Conservation (phyloP, 2,888 invertebrate genomes). For the Beris morrisii region DNA sequence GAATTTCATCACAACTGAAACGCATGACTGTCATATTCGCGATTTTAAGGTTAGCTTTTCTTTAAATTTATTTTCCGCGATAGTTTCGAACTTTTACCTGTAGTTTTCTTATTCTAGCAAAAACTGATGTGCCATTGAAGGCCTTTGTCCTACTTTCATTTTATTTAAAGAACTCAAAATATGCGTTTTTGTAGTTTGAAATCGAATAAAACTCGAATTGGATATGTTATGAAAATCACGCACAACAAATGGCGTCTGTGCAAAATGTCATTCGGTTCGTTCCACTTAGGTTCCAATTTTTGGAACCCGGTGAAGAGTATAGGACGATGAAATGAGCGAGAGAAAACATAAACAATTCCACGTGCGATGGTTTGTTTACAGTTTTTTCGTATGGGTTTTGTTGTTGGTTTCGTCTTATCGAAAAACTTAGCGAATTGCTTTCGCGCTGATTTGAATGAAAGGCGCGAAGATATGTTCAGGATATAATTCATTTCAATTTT, state of each 20-base stretch:
- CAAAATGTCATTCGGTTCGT: background rate
- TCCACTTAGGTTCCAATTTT: background rate
- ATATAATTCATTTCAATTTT: too few relatives aligned
- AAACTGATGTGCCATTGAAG: background rate
- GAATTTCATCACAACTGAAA: background rate
- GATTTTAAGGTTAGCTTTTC: conserved; percentile 24
- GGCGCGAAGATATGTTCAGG: too few relatives aligned
- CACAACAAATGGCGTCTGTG: background rate
- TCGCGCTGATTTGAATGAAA: too few relatives aligned
- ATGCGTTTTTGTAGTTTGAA: background rate
- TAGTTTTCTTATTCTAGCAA: background rate
- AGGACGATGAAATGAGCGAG: background rate
- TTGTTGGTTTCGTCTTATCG: background rate
- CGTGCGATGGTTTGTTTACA: conserved; percentile 12
- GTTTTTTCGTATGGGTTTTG: conserved; percentile 9
- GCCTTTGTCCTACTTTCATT: background rate
- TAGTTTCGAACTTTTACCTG: background rate
- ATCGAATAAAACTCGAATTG: background rate
- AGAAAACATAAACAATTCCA: conserved; percentile 33
- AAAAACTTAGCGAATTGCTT: too few relatives aligned
- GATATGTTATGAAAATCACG: background rate
- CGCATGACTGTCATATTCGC: conserved; percentile 5
- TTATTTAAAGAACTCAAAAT: background rate
- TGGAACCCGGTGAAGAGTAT: conserved; percentile 2
- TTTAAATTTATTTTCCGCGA: background rate